Conservation (phyloP, 2,797 vertebrate genomes). For the Alauda arvensis region DNA sequence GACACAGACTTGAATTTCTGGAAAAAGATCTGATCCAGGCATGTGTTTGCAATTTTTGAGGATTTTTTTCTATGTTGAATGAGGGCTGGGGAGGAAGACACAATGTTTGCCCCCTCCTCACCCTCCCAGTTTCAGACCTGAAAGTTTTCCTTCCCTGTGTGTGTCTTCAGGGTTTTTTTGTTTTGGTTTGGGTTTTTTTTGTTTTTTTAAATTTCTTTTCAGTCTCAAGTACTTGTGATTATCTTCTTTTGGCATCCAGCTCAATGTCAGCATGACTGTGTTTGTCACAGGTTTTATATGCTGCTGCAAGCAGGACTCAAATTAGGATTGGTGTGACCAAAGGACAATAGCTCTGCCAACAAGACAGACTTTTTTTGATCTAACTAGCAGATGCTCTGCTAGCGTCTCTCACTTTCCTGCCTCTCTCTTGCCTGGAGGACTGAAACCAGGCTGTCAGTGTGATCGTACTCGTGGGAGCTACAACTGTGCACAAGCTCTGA, state of each 20-base stretch:
- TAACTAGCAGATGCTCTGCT: slow-evolving; percentile 58
- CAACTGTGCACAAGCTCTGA: slow-evolving; percentile 26
- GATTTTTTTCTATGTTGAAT: not conserved
- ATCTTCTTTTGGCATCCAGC: slow-evolving; percentile 39
- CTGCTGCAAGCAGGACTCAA: slow-evolving; percentile 57
- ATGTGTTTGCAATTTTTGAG: not conserved
- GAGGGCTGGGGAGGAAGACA: not conserved
- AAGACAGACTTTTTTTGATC: slow-evolving; percentile 58
- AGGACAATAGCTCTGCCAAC: slow-evolving; percentile 63
- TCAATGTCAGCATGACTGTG: slow-evolving; percentile 34
- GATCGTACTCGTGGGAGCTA: not conserved
- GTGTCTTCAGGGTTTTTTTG: not conserved
- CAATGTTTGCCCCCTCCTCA: fast-evolving
- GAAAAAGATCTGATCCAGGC: not conserved
- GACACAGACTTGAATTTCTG: slow-evolving; percentile 17
- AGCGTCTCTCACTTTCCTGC: slow-evolving; percentile 60
- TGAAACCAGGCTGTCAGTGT: slow-evolving; percentile 49
- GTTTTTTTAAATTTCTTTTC: not conserved
- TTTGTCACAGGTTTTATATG: slow-evolving; percentile 55
- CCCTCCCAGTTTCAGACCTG: not conserved
- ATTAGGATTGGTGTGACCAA: slow-evolving; percentile 60
- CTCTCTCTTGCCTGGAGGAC: slow-evolving; percentile 45
- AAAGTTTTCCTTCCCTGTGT: not conserved
- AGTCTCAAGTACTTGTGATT: not conserved
- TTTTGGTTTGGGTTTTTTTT: not conserved